These are phyloP conservation scores for Fratercula arctica DNA, from an alignment of 2,797 vertebrate genomes.

Conservation along the genomic window DNA sequence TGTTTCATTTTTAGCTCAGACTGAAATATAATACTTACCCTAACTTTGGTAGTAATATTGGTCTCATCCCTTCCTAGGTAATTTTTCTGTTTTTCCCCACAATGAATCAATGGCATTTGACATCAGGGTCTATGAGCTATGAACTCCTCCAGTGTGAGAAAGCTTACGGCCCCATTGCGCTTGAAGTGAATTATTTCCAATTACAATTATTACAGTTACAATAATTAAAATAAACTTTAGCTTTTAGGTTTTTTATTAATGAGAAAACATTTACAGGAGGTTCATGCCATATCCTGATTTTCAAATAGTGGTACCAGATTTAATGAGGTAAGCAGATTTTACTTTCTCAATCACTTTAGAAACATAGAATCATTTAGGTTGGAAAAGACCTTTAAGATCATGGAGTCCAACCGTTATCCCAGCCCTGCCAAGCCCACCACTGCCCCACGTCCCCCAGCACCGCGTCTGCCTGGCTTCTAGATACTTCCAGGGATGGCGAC, in stretches of 20 bases:
- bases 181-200: neutral
- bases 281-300: neutral
- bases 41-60: neutral
- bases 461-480: neutral
- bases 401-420: neutral
- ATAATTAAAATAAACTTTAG: neutral
- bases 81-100: neutral
- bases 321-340: neutral
- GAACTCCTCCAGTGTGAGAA: neutral
- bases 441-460: neutral
- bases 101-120: too few species aligned
- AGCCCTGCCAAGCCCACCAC: neutral
- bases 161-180: neutral
- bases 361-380: neutral
- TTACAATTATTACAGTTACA: neutral
- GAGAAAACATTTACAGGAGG: neutral
- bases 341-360: neutral
- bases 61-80: neutral
- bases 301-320: neutral
- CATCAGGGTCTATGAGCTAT: neutral
- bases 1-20: neutral
- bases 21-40: neutral
- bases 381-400: neutral
- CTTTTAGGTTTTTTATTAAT: neutral
- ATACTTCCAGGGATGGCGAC: neutral